A percentile compares a stretch with the other conserved stretches of the same genome.
Conservation (phyloP, 2,113 vertebrate species). For the Phalacrocorax carbo region DNA sequence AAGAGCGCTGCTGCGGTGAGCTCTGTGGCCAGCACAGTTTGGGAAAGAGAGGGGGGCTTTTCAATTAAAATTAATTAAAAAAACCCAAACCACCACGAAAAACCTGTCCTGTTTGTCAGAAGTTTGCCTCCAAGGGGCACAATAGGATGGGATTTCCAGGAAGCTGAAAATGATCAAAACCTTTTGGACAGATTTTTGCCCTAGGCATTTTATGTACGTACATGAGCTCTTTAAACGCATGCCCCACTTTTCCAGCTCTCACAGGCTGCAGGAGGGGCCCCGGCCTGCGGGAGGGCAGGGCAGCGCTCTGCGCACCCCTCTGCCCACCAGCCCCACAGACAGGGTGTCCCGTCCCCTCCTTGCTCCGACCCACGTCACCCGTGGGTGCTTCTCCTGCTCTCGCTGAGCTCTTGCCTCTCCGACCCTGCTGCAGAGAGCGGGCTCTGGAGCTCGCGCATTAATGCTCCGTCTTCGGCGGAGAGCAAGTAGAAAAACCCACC, state of each 20-base stretch:
- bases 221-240: fast-evolving
- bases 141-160: background rate
- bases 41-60: background rate
- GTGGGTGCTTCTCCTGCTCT: background rate
- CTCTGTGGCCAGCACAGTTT: background rate
- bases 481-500: background rate
- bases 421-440: background rate
- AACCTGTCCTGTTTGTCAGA: background rate
- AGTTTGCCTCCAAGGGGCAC: background rate
- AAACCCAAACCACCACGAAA: too few species aligned
- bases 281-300: background rate
- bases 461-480: background rate
- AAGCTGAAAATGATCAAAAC: background rate
- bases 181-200: background rate
- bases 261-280: too few species aligned
- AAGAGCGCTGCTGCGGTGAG: fast-evolving
- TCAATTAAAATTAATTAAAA: background rate
- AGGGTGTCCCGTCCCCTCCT: background rate
- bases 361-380: background rate
- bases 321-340: background rate
- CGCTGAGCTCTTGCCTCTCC: background rate
- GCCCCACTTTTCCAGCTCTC: background rate
- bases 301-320: background rate
- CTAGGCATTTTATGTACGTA: fast-evolving
- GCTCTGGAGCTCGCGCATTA: background rate